Base-by-base conservation (phyloP, 2,888 invertebrate genomes). In the Micoletzkya japonica region DNA sequence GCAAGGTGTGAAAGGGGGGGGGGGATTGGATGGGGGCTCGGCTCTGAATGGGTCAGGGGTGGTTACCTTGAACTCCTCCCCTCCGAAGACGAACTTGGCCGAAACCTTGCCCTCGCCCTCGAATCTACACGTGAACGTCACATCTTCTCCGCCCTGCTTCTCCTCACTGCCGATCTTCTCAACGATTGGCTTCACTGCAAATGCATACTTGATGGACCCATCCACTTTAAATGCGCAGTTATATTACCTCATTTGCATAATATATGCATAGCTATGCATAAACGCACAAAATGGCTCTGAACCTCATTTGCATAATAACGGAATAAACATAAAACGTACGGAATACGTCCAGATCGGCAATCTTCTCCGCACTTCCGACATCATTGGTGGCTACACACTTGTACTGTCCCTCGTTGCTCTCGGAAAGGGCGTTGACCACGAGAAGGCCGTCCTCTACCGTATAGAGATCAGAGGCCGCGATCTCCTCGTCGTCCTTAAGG, bases 361-460 rank as follows among this genome's bases (percentile, higher is more conserved):
- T 68, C 32, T 71, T 71, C 4, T 64, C 73, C 50, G 68, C 75
- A 3, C 52, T 54, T 64, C 79, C 81, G 39, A 79, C 72, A 7
- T 70, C 70, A 57, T 81, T 81, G 34, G 69, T 74, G 2, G 78
- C 81, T 30, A 74, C 58, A 56, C 81, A 81, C 56, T 74, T 74
- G 73, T 81, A 81, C 6, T 71, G 64, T 56, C 76, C 78, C 20
- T 70, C 74, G 60, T 81, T 77, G 49, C 75, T 75, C 28, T 70
- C 70, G 10, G 74, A 70, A 17, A 78, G 64, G 0, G 76, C 72
- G 49, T 79, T 75, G 63, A 79, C 75, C 17, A 77, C 73, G 20
- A 79, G 70, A 36, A 77, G 75, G 7, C 79, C 79, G 49, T 75
- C 77, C n/a, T 77, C 77, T n/a, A 77, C 76, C 20, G 71, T 75